Percentiles rank a stretch among this genome's conserved stretches.
Conservation (phyloP, 2,888 invertebrate species). For the Ectemnius lituratus region DNA sequence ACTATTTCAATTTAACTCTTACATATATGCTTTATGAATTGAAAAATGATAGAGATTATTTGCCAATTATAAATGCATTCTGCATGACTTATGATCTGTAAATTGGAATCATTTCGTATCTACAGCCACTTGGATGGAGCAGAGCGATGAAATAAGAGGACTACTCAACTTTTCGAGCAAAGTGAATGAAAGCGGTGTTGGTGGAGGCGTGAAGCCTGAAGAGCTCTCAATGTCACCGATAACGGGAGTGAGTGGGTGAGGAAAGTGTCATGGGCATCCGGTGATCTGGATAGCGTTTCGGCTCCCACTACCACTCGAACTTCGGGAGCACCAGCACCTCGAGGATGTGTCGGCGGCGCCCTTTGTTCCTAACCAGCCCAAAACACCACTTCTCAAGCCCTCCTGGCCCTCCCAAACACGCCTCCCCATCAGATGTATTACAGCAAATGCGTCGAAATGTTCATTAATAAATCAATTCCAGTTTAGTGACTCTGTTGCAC, state of each 20-base stretch:
- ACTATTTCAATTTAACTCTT: no score
- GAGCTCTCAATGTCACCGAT: slow-evolving; percentile 42
- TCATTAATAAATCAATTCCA: slow-evolving; percentile 58
- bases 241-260: slow-evolving; percentile 66
- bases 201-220: no score
- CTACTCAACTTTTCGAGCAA: no score
- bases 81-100: no score
- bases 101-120: no score
- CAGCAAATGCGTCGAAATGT: slow-evolving; percentile 65
- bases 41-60: no score
- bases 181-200: no score
- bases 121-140: no score
- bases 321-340: slow-evolving; percentile 13
- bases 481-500: slow-evolving; percentile 19
- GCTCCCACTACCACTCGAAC: slow-evolving; percentile 23
- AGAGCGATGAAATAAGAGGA: no score
- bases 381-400: slow-evolving; percentile 32
- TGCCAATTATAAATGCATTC: no score
- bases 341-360: slow-evolving; percentile 48
- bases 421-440: slow-evolving; percentile 52
- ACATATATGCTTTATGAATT: no score
- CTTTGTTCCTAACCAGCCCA: slow-evolving; percentile 55
- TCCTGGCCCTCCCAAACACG: slow-evolving; percentile 31
- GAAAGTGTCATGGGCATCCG: slow-evolving; percentile 73
- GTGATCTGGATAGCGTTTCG: slow-evolving; percentile 75